Conservation (phyloP, 2,113 vertebrate genomes). For the Patagioenas fasciata region DNA sequence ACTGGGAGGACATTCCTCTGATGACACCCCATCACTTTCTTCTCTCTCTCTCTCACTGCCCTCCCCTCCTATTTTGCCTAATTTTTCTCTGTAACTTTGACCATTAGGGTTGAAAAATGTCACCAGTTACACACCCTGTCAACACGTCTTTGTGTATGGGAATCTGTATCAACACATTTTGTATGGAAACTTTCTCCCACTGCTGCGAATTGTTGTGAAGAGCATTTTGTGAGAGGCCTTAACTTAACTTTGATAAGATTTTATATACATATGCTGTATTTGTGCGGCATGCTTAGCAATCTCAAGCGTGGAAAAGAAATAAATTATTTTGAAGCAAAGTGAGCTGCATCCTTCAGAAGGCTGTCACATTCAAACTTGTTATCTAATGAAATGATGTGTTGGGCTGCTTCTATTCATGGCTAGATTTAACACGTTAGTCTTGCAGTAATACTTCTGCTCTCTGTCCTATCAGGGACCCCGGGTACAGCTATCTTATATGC, state of each 20-base stretch:
- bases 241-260: neutral
- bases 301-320: neutral
- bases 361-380: neutral
- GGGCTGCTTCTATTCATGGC: neutral
- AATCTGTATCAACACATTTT: neutral
- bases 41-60: no score
- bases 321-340: neutral
- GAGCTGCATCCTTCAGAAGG: neutral
- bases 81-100: neutral
- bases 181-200: neutral
- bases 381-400: neutral
- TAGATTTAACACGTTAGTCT: neutral
- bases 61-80: fast-evolving
- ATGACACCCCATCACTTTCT: neutral
- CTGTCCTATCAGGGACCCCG: neutral
- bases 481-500: neutral
- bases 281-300: neutral
- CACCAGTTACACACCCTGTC: neutral
- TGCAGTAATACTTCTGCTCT: neutral
- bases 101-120: neutral
- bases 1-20: neutral
- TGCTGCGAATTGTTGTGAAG: neutral
- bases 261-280: neutral
- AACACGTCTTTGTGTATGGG: neutral
- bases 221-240: neutral